Evolutionary conservation across 1,140 invertebrate species (phyloP).

Genomic region (Polyergus mexicanus): DNA sequence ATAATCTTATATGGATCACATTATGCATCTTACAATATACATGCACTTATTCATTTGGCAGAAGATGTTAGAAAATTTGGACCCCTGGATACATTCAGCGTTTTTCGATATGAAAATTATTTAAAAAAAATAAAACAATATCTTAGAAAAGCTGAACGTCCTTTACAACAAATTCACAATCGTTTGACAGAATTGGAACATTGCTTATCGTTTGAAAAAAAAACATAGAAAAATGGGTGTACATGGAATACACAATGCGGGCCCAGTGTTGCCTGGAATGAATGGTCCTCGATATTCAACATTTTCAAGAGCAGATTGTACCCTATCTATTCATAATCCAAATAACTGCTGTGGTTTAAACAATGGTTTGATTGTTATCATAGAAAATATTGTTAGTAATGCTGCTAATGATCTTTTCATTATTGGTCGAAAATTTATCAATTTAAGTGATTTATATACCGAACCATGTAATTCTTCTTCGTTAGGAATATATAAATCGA

Average conservation of each 20-base stretch:
- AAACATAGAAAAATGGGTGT: neutral
- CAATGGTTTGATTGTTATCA: neutral
- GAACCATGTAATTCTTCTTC: slow-evolving; percentile 1
- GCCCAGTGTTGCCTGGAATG: neutral
- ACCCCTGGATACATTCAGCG: neutral
- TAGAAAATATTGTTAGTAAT: slow-evolving; percentile 2
- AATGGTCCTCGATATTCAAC: neutral
- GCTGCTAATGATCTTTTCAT: neutral
- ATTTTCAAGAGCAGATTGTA: neutral
- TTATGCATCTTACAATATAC: neutral
- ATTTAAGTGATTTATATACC: neutral
- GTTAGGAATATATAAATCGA: neutral
- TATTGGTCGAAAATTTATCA: neutral
- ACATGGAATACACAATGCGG: neutral
- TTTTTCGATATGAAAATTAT: slow-evolving; percentile 25
- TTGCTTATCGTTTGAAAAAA: neutral
- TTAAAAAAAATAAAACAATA: neutral
- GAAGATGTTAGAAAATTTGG: slow-evolving; percentile 30
- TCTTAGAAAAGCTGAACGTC: slow-evolving; percentile 1
- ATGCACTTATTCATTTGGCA: neutral
- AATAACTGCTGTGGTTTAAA: slow-evolving; percentile 21
- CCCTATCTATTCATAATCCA: neutral
- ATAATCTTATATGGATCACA: neutral
- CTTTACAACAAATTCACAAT: slow-evolving; percentile 1
- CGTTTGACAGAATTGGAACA: slow-evolving; percentile 5